These are phyloP conservation scores for Pogona vitticeps DNA, from an alignment of 2,113 vertebrate genomes.

Conservation along the genomic window DNA sequence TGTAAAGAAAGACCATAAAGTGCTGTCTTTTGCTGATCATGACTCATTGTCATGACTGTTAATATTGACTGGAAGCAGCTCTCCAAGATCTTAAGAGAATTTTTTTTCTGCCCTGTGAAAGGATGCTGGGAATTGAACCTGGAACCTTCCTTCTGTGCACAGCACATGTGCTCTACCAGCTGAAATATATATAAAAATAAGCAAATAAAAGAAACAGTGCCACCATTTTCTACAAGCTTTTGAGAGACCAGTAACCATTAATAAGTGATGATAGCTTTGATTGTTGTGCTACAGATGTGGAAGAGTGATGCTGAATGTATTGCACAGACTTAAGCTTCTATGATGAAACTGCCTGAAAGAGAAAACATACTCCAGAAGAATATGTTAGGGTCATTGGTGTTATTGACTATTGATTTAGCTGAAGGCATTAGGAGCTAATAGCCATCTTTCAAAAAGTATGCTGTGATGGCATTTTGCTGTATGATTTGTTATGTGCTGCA, in stretches of 20 bases:
- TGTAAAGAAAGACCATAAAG: not conserved
- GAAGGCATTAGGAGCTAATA: slow-evolving; percentile 25
- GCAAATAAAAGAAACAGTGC: too few species aligned
- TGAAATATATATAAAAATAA: not conserved
- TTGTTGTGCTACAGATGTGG: not conserved
- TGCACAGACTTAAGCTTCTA: not conserved
- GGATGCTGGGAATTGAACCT: too few species aligned
- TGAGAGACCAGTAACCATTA: not conserved
- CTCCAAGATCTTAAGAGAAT: too few species aligned
- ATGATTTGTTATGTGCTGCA: slow-evolving; percentile 21
- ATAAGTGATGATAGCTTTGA: slow-evolving; percentile 12
- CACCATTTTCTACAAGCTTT: not conserved
- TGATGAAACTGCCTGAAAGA: slow-evolving; percentile 11
- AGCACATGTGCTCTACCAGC: too few species aligned
- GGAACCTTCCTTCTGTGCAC: too few species aligned
- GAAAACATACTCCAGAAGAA: not conserved
- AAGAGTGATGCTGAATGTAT: not conserved
- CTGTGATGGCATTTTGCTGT: slow-evolving; percentile 30
- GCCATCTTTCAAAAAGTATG: not conserved
- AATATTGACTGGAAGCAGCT: too few species aligned
- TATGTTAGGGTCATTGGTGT: slow-evolving; percentile 5
- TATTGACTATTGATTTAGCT: slow-evolving; percentile 41
- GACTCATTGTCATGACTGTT: too few species aligned
- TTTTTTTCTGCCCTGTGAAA: too few species aligned
- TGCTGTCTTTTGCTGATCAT: too few species aligned